Evolutionary conservation across 2,888 invertebrate genomes (phyloP), one percentile per base, ranked within the genome.

Genomic region (Aphidoletes aphidimyza): DNA sequence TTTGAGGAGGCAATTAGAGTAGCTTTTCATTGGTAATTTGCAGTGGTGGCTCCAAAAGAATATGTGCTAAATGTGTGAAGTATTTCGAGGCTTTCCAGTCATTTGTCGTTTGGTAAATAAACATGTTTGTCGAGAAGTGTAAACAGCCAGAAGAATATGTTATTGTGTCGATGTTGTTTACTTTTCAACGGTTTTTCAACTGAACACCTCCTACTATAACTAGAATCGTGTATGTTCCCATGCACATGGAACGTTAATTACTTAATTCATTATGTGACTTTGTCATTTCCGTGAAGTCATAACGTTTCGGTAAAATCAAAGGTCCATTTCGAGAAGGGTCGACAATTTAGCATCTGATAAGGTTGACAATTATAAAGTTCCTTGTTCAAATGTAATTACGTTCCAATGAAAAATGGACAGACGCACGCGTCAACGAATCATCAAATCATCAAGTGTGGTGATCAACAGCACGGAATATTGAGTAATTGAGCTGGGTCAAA

Each of bases 381-480:
- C 47, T 6, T 8, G 3, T 22, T n/a, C 54, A 54, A 8, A 8
- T 22, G 22, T 54, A 0, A 54, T 22, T 0, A 54, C 9, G 54
- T 22, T 54, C n/a, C n/a, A n/a, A 26, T 5, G n/a, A 26, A 54
- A 6, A 54, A 54, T 54, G 54, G 26, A 6, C 8, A 22, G 54
- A 54, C 9, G 11, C 8, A 47, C 19, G 47, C 22, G 22, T 42
- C 42, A 14, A 30, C 17, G 9, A 30, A 30, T 30, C n/a, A 6
- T 9, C 30, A 14, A 9, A 30, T 42, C 8, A 30, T 6, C 34
- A 26, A 42, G 42, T 42, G 42, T 14, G 42, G 14, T 69, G 30
- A 54, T 54, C 22, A 54, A 47, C 47, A 17, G 54, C 54, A 69
- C 69, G 69, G 69, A 69, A 69, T 69, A 69, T 69, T 69, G 69